A percentile compares a stretch with the other conserved stretches of the same genome.
phyloP scores from a whole-genome alignment of 2,113 vertebrate genomes.

The Peromyscus leucopus region DNA sequence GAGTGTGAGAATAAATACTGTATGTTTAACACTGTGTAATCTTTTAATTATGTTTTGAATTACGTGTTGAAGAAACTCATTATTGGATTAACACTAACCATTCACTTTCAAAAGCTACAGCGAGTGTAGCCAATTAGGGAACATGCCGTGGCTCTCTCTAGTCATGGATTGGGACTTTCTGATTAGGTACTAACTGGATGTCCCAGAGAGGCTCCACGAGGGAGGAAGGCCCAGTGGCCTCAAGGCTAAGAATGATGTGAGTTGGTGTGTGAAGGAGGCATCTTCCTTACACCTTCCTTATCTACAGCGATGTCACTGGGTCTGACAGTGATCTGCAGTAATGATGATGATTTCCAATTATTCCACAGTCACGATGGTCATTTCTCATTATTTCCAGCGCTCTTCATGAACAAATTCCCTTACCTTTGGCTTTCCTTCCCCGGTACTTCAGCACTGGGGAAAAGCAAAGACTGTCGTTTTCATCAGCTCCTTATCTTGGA shows the following conservation, averaged over 20 bases:
- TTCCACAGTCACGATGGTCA: background rate
- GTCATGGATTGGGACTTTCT: background rate
- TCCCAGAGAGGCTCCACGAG: fast-evolving
- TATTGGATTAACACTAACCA: background rate
- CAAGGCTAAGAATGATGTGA: background rate
- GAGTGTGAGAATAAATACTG: background rate
- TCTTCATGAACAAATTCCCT: background rate
- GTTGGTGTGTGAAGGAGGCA: background rate
- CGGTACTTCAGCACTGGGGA: background rate
- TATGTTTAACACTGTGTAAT: background rate
- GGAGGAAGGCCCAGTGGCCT: background rate
- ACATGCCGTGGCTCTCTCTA: background rate
- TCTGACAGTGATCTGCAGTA: too few relatives aligned
- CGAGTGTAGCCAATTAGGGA: background rate
- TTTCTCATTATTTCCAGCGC: background rate
- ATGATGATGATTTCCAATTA: background rate
- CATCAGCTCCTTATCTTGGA: background rate
- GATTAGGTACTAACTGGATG: background rate
- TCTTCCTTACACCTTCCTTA: background rate
- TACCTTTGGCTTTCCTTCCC: background rate
- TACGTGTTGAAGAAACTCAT: background rate
- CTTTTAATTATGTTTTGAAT: conserved; percentile 5
- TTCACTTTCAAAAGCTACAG: conserved; percentile 21
- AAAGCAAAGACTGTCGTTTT: background rate
- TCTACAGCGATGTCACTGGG: background rate